These are phyloP conservation scores for Trochalopteron elliotii DNA, from an alignment of 2,113 vertebrate genomes.

Conservation along the genomic window DNA sequence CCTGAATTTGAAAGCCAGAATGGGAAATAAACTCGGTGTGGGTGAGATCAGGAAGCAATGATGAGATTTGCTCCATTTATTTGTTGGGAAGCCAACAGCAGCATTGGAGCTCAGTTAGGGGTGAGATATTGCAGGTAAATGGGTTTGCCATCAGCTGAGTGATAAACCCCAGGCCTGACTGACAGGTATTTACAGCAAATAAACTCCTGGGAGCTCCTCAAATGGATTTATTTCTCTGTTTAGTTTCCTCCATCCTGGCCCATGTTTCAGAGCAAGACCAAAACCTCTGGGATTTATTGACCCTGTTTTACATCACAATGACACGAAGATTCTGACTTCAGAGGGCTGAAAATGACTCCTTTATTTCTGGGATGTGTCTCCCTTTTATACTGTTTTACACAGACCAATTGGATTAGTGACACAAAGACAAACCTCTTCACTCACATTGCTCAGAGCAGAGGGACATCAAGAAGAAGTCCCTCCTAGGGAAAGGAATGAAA, in stretches of 20 bases:
- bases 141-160: neutral
- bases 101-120: too few relatives aligned
- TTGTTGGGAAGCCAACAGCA: neutral
- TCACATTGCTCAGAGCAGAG: too few relatives aligned
- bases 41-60: neutral
- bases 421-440: too few relatives aligned
- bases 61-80: neutral
- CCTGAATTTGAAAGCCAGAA: neutral
- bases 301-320: too few relatives aligned
- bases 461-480: too few relatives aligned
- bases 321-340: too few relatives aligned
- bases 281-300: neutral
- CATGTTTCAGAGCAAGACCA: neutral
- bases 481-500: too few relatives aligned
- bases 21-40: neutral
- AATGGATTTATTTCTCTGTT: neutral
- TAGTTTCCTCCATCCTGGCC: neutral
- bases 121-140: neutral
- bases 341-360: too few relatives aligned
- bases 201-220: neutral
- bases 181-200: neutral
- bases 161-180: neutral
- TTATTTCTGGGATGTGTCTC: too few relatives aligned
- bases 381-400: too few relatives aligned
- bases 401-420: too few relatives aligned